phyloP scores from a whole-genome alignment of 37 sponge, comb jelly and placozoan genomes.

The Axinella damicornis region DNA sequence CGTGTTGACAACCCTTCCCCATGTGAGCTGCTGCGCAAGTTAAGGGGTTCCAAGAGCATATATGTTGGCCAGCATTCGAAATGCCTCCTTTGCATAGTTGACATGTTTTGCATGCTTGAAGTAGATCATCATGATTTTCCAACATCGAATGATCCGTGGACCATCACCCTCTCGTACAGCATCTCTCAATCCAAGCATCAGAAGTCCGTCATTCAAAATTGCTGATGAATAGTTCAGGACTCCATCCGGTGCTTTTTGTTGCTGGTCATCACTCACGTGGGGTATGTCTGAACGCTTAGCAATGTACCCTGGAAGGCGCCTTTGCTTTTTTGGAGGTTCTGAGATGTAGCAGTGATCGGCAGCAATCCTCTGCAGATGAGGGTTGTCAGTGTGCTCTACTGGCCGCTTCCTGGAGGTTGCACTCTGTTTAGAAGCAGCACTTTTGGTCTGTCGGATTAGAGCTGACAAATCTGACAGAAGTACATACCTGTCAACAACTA shows the following conservation, averaged over 20 bases:
- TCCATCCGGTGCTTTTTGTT: conserved; percentile 28
- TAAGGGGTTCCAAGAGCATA: conserved; percentile 46
- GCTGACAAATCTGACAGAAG: too few species aligned
- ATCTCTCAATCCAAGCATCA: conserved; percentile 50
- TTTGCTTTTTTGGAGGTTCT: background rate
- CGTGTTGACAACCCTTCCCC: conserved; percentile 39
- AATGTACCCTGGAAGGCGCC: background rate
- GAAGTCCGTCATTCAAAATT: conserved; percentile 50
- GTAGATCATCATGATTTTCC: conserved; percentile 59
- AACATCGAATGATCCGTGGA: conserved; percentile 38
- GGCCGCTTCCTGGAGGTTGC: background rate
- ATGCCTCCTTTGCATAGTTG: conserved; percentile 45
- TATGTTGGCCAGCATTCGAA: conserved; percentile 10
- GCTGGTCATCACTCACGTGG: too few species aligned
- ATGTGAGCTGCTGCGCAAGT: conserved; percentile 42
- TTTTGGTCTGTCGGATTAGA: too few species aligned
- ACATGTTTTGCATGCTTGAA: conserved; percentile 28
- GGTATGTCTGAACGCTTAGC: background rate
- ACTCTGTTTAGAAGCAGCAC: too few species aligned
- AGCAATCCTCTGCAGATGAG: background rate
- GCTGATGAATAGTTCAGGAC: conserved; percentile 34
- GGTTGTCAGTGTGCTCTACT: background rate
- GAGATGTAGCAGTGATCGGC: background rate
- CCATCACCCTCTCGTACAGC: conserved; percentile 65
- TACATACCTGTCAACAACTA: too few species aligned